These are phyloP conservation scores for Platyrinchus mystaceus DNA, from an alignment of 2,797 vertebrate species.

Conservation along the genomic window DNA sequence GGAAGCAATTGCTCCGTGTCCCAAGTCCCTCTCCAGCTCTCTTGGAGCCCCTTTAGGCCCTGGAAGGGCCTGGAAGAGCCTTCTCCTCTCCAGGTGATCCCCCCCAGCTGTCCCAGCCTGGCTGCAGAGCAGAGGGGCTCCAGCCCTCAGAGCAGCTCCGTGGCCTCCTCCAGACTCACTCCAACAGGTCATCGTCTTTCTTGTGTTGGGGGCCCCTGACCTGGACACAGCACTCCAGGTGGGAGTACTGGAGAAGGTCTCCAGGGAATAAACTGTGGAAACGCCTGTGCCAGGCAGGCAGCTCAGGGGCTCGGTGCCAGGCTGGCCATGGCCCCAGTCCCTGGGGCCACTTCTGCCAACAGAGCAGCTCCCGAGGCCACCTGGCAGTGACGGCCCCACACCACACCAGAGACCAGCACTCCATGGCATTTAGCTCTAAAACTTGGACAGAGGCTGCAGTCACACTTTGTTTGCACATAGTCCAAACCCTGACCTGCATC, in stretches of 20 bases:
- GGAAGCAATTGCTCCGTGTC: not conserved
- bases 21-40: not conserved
- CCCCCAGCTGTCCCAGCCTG: not conserved
- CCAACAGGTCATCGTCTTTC: not conserved
- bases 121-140: not conserved
- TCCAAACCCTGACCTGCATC: not conserved
- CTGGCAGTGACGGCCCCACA: not conserved
- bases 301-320: not conserved
- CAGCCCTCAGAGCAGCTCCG: not conserved
- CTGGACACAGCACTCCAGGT: not conserved
- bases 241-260: not conserved
- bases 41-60: not conserved
- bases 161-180: not conserved
- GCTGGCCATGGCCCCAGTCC: not conserved
- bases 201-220: not conserved
- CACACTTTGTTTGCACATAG: not conserved
- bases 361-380: fast-evolving
- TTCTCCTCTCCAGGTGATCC: not conserved
- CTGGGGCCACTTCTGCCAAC: not conserved
- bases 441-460: not conserved
- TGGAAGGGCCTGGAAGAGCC: not conserved
- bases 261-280: not conserved
- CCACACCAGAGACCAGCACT: not conserved
- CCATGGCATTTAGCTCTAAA: not conserved
- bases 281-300: fast-evolving